Percentiles rank a stretch among this genome's conserved stretches.
phyloP scores from a whole-genome alignment of 2,113 vertebrate species.

The Noctilio leporinus region DNA sequence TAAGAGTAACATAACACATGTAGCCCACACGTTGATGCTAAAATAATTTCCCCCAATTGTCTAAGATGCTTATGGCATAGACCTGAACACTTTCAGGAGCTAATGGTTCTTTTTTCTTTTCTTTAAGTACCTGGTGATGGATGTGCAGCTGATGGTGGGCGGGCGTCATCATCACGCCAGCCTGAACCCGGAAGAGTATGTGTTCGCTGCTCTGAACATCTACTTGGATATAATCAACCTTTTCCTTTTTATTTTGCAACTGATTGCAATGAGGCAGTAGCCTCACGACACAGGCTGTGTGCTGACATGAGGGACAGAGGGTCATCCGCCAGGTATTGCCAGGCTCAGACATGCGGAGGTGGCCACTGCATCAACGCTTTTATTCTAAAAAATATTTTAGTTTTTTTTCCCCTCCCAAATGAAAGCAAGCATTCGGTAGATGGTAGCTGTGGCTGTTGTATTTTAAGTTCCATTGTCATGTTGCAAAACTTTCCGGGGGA shows the following conservation, averaged over 20 bases:
- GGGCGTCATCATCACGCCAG: slow-evolving; percentile 79
- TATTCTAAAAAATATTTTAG: not conserved
- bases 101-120: slow-evolving; percentile 30
- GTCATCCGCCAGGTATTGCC: rapidly evolving
- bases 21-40: not conserved
- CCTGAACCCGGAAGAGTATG: slow-evolving; percentile 82
- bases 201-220: slow-evolving; percentile 85
- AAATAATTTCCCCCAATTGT: not conserved
- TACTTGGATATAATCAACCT: slow-evolving; percentile 83
- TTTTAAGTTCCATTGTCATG: not conserved
- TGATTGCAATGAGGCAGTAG: slow-evolving; percentile 71
- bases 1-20: not conserved
- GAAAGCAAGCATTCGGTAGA: not conserved
- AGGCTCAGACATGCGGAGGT: not conserved
- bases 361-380: not conserved
- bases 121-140: slow-evolving; percentile 78
- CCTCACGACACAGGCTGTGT: not conserved
- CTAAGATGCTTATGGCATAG: not conserved
- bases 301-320: not conserved
- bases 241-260: slow-evolving; percentile 82
- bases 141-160: slow-evolving; percentile 84
- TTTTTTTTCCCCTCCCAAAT: not conserved
- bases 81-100: not conserved
- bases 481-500: not conserved
- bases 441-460: not conserved